Conservation (phyloP, 2,797 vertebrate species). For the Gobio occitaniae region DNA sequence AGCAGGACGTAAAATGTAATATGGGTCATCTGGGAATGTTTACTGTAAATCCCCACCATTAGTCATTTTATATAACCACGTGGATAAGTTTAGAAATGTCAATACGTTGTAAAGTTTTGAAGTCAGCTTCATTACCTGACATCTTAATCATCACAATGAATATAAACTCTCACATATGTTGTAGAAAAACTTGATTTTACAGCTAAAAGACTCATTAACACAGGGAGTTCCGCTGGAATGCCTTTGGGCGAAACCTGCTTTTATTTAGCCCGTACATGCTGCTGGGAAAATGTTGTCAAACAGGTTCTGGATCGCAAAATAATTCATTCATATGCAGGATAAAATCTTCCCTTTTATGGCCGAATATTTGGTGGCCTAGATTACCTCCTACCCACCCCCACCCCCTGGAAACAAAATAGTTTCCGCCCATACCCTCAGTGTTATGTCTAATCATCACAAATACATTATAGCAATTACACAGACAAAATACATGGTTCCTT, state of each 20-base stretch:
- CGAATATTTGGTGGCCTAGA: neutral
- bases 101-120: neutral
- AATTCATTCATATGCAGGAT: neutral
- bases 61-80: neutral
- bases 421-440: neutral
- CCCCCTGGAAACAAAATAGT: neutral
- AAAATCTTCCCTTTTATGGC: neutral
- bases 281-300: slow-evolving; percentile 2
- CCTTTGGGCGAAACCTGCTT: slow-evolving; percentile 13
- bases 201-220: slow-evolving; percentile 15
- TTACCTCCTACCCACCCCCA: neutral
- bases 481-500: neutral
- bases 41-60: neutral
- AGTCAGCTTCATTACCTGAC: neutral
- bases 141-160: slow-evolving; percentile 4
- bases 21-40: slow-evolving; percentile 14
- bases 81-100: neutral
- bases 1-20: neutral
- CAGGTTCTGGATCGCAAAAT: neutral
- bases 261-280: slow-evolving; percentile 8
- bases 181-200: neutral
- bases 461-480: neutral
- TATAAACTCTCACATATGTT: neutral
- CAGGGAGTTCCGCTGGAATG: neutral
- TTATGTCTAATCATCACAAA: neutral